A percentile compares a stretch with the other conserved stretches of the same genome.
Conservation (phyloP, 2,888 invertebrate species). For the Eustalomyia histrio region DNA sequence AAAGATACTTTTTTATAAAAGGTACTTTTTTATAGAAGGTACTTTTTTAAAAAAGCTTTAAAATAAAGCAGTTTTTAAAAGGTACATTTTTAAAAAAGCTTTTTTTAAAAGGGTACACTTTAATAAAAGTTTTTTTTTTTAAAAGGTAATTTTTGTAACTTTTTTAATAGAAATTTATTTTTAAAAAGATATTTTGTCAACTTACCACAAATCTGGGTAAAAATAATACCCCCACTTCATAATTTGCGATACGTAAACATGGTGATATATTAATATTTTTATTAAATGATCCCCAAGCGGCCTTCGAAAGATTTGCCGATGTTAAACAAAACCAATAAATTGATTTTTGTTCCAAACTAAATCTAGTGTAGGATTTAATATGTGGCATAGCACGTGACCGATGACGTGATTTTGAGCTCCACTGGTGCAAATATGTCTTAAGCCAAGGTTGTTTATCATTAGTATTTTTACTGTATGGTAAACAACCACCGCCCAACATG, state of each 20-base stretch:
- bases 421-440: constrained; percentile 87
- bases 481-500: constrained; percentile 90
- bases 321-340: constrained; percentile 90
- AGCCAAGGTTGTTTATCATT: constrained; percentile 94
- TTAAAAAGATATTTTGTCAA: too few relatives aligned
- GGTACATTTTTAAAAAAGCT: too few relatives aligned
- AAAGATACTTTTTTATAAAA: too few relatives aligned
- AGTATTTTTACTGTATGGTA: constrained; percentile 89
- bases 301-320: constrained; percentile 97
- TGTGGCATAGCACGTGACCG: constrained; percentile 96
- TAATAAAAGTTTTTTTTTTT: too few relatives aligned
- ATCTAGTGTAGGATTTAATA: constrained; percentile 92
- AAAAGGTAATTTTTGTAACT: too few relatives aligned
- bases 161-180: too few relatives aligned
- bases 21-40: too few relatives aligned
- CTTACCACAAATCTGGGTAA: constrained; percentile 90
- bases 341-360: constrained; percentile 83
- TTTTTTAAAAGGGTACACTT: too few relatives aligned
- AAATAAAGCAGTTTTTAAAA: too few relatives aligned
- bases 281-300: constrained; percentile 93
- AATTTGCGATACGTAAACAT: constrained; percentile 87
- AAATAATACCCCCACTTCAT: constrained; percentile 94
- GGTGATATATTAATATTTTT: constrained; percentile 82
- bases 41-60: too few relatives aligned
- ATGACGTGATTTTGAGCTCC: constrained; percentile 86